A percentile compares a stretch with the other conserved stretches of the same genome.
Conservation (phyloP, 2,797 vertebrate genomes). For the Tachyglossus aculeatus region DNA sequence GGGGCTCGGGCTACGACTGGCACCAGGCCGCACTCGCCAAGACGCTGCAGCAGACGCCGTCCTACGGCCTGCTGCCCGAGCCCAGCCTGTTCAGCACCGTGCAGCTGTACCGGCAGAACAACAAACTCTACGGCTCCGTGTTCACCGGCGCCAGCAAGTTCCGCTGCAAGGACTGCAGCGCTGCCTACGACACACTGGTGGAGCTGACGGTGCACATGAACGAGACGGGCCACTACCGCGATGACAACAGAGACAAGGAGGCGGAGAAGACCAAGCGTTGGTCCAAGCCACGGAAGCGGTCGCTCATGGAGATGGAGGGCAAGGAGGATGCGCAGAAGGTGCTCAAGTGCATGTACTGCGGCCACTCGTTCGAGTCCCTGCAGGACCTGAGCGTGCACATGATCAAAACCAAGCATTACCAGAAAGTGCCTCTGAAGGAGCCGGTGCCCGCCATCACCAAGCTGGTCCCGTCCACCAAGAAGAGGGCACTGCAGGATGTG, state of each 20-base stretch:
- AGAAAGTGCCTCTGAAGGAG: slow-evolving; percentile 99
- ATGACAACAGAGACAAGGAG: slow-evolving; percentile 95
- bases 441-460: slow-evolving; percentile 95
- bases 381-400: slow-evolving; percentile 99
- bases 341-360: slow-evolving; percentile 98
- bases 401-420: slow-evolving; percentile 99
- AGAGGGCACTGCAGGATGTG: slow-evolving; percentile 91
- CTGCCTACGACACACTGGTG: slow-evolving; percentile 95
- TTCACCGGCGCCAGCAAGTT: slow-evolving; percentile 98
- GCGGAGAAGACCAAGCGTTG: slow-evolving; percentile 91
- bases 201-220: slow-evolving; percentile 98
- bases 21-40: slow-evolving; percentile 95
- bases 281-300: slow-evolving; percentile 96
- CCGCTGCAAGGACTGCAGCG: slow-evolving; percentile 97
- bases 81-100: slow-evolving; percentile 98
- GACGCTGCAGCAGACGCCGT: slow-evolving; percentile 92
- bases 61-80: slow-evolving; percentile 92
- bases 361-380: slow-evolving; percentile 96
- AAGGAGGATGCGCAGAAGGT: slow-evolving; percentile 99
- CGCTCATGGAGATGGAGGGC: slow-evolving; percentile 97
- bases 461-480: slow-evolving; percentile 94
- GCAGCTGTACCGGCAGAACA: slow-evolving; percentile 96
- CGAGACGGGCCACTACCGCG: slow-evolving; percentile 96
- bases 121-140: slow-evolving; percentile 95
- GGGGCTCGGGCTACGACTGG: slow-evolving; percentile 84